Conservation (phyloP, 2,888 invertebrate genomes). For the Eremobia ochroleuca region DNA sequence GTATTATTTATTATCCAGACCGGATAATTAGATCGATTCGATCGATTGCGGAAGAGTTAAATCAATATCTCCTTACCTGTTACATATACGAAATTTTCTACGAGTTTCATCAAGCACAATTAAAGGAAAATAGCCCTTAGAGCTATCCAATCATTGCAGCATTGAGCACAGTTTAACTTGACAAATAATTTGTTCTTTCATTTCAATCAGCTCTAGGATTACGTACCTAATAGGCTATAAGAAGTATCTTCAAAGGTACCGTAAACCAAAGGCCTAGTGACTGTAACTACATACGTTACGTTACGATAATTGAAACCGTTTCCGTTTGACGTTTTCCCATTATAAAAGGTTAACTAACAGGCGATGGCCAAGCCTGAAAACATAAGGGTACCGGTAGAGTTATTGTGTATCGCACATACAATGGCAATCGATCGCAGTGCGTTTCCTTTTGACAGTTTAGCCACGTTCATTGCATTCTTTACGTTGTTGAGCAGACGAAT, state of each 20-base stretch:
- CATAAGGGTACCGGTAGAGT: not conserved
- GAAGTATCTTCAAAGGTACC: slow-evolving; percentile 9
- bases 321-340: slow-evolving; percentile 14
- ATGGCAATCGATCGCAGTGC: too few species aligned
- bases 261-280: slow-evolving; percentile 19
- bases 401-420: not conserved
- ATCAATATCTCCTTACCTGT: not conserved
- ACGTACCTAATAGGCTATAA: slow-evolving; percentile 13
- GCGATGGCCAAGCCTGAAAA: not conserved
- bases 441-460: not conserved
- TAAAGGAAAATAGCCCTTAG: slow-evolving; percentile 5
- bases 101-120: not conserved
- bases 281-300: slow-evolving; percentile 15
- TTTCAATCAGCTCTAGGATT: slow-evolving; percentile 23
- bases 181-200: slow-evolving; percentile 24
- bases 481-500: not conserved
- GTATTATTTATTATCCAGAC: not conserved
- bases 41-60: not conserved
- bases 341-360: slow-evolving; percentile 1
- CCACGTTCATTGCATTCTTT: not conserved
- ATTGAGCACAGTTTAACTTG: slow-evolving; percentile 2
- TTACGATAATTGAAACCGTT: slow-evolving; percentile 33
- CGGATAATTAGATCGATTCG: not conserved
- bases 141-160: not conserved
- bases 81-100: not conserved